Base-by-base conservation (phyloP, 2,797 vertebrate species). In the Sylvilagus floridanus region DNA sequence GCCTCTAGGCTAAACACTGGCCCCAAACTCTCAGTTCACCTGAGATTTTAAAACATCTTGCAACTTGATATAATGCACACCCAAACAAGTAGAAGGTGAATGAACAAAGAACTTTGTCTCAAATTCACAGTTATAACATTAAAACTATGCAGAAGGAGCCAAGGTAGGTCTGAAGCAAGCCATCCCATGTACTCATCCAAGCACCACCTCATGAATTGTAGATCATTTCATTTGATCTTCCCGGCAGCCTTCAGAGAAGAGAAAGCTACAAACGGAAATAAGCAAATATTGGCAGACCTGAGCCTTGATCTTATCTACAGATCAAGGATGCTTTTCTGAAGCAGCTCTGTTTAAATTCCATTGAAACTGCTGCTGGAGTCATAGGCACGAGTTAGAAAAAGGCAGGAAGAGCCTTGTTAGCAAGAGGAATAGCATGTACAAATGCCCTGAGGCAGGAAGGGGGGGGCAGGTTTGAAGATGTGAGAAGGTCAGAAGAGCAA, bases 211-310 rank as follows among this genome's bases (percentile, higher is more conserved):
- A 5, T 42, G 35, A 37, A 0, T 35, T 73, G 63, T 22, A 30
- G 62, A 30, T 5, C 6, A 62, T 86, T 90, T 57, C n/a, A 65
- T 68, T 69, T 35, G 28, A 65, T 35, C 28, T 93, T 88, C 52
- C 77, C 26, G 50, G 24, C 14, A 37, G 28, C 21, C 72, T 90
- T 90, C 22, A 94, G 63, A 93, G 24, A 79, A 84, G 28, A 88
- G 50, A 93, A 89, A 81, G 69, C 71, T 47, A 35, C 54, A 24
- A 73, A 88, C n/a, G 19, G 21, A 78, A 89, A 84, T 52, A 78
- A 73, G 35, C 24, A 87, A 89, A 57, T 66, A 66, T 21, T 50
- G 65, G 47, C 22, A 81, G 69, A 71, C 62, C 26, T 9, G 28
- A 83, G 42, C 66, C 32, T 22, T 84, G 66, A 73, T n/a, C 47